Percentiles rank a stretch among this genome's conserved stretches.
Evolutionary conservation across 92 coral and sea anemone species (phyloP).

Genomic region (Siderastrea radians): DNA sequence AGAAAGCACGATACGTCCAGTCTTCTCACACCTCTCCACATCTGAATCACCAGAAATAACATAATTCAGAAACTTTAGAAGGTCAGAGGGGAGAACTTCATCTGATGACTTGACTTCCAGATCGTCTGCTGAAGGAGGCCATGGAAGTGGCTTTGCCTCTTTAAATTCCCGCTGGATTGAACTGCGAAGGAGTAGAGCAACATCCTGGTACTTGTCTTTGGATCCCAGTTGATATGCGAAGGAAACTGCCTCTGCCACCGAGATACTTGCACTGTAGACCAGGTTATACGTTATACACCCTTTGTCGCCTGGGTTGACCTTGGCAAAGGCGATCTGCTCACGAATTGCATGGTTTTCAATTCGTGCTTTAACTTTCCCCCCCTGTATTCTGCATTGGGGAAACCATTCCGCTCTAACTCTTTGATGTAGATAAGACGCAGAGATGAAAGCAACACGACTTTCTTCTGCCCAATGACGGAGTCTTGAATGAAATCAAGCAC

Average conservation of each 20-base stretch:
- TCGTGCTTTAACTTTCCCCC: slow-evolving; percentile 43
- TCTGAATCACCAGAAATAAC: slow-evolving; percentile 46
- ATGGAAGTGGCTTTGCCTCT: slow-evolving; percentile 21
- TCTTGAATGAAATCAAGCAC: slow-evolving; percentile 43
- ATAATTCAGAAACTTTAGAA: slow-evolving; percentile 25
- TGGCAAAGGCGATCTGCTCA: slow-evolving; percentile 50
- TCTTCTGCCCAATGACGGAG: slow-evolving; percentile 46
- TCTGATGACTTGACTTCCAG: slow-evolving; percentile 34
- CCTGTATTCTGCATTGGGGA: slow-evolving; percentile 25
- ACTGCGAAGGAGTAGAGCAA: slow-evolving; percentile 54
- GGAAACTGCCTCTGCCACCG: slow-evolving; percentile 67
- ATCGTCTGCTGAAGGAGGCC: slow-evolving; percentile 41
- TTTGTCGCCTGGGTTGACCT: slow-evolving; percentile 49
- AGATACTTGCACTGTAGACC: slow-evolving; percentile 58
- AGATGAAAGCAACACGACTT: slow-evolving; percentile 48
- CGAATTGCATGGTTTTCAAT: slow-evolving; percentile 21
- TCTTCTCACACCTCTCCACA: slow-evolving; percentile 47
- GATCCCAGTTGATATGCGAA: slow-evolving; percentile 41
- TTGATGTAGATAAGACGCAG: slow-evolving; percentile 53
- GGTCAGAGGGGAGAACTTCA: slow-evolving; percentile 50
- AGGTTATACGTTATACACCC: slow-evolving; percentile 55
- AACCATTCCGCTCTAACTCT: too few relatives aligned
- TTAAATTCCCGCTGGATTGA: slow-evolving; percentile 11
- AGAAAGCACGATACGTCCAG: slow-evolving; percentile 36
- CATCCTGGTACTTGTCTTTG: slow-evolving; percentile 21